phyloP scores from a whole-genome alignment of 2,888 invertebrate species.

The Dryocosmus kuriphilus region DNA sequence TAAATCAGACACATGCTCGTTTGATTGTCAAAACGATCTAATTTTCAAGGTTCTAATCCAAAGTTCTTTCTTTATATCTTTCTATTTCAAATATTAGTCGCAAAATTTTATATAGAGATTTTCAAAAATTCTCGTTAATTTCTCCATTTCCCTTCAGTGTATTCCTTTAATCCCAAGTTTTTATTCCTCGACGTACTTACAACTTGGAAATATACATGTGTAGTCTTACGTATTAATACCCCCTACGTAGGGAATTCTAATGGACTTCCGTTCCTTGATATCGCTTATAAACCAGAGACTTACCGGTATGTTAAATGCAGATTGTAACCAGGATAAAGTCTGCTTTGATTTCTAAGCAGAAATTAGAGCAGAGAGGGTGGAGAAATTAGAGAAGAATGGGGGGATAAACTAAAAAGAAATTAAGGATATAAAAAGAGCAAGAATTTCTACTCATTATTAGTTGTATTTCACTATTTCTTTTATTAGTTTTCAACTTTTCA shows the following conservation, averaged over 20 bases:
- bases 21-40: not conserved
- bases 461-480: too few relatives aligned
- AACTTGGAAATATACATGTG: not conserved
- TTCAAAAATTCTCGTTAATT: not conserved
- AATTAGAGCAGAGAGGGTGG: not conserved
- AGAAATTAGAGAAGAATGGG: too few relatives aligned
- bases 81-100: too few relatives aligned
- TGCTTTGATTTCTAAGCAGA: not conserved
- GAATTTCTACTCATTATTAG: too few relatives aligned
- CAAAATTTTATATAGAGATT: not conserved
- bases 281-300: not conserved
- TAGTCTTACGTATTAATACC: slow-evolving; percentile 7
- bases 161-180: not conserved
- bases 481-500: too few relatives aligned
- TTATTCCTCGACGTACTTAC: not conserved
- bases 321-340: not conserved
- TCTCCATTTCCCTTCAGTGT: not conserved
- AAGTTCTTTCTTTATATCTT: too few relatives aligned
- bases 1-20: not conserved
- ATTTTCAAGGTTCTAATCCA: not conserved
- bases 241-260: slow-evolving; percentile 1
- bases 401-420: too few relatives aligned
- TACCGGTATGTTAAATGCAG: slow-evolving; percentile 1
- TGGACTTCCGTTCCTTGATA: not conserved
- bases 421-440: too few relatives aligned